Conservation (phyloP, 1,140 invertebrate species). For the Laupala kohalensis region DNA sequence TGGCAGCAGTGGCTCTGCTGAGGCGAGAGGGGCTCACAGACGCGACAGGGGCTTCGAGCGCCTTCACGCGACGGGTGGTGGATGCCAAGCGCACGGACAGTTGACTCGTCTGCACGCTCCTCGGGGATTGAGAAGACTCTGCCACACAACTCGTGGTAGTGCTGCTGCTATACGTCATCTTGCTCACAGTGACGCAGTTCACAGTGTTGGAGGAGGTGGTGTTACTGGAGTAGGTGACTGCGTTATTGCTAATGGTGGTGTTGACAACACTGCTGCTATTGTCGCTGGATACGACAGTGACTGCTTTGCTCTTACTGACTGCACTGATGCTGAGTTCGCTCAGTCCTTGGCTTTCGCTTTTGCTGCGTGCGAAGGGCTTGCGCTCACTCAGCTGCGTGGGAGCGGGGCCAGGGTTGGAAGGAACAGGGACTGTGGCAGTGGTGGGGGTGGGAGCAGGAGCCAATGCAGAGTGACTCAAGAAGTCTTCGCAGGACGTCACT, state of each 20-base stretch:
- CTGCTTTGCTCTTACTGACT: neutral
- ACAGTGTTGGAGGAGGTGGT: too few relatives aligned
- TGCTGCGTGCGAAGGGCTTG: too few relatives aligned
- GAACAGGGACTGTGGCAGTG: too few relatives aligned
- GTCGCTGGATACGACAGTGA: neutral
- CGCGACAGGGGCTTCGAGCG: neutral
- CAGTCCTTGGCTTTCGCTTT: too few relatives aligned
- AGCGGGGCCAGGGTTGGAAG: too few relatives aligned
- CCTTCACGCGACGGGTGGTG: too few relatives aligned
- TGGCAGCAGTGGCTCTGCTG: slow-evolving; percentile 27
- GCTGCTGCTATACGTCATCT: slow-evolving; percentile 1
- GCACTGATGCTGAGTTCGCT: too few relatives aligned
- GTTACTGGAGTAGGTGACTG: slow-evolving; percentile 13
- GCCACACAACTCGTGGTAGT: slow-evolving; percentile 20
- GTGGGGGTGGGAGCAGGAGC: too few relatives aligned
- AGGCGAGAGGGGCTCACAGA: neutral
- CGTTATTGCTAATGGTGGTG: neutral
- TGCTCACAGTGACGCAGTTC: slow-evolving; percentile 3
- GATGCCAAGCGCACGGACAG: too few relatives aligned
- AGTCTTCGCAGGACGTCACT: slow-evolving; percentile 23
- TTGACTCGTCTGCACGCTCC: neutral
- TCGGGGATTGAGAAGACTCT: neutral
- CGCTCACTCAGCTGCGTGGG: too few relatives aligned
- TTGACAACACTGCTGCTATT: neutral
- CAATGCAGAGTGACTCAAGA: slow-evolving; percentile 28